These are phyloP conservation scores for Sebastes schlegelii DNA, from an alignment of 2,113 vertebrate genomes.

Conservation along the genomic window DNA sequence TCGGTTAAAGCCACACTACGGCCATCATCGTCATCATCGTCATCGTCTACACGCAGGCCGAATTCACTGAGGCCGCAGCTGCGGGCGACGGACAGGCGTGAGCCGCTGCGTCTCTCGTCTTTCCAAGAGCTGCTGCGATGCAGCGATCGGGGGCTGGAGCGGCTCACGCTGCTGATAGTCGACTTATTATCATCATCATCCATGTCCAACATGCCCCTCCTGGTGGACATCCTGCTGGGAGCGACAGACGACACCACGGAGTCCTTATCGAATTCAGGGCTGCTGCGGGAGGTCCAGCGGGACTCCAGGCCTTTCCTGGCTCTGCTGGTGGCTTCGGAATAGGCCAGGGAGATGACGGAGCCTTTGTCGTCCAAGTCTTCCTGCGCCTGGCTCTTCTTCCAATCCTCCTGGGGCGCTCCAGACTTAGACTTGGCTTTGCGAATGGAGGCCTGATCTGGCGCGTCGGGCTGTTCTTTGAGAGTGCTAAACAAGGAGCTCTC, in stretches of 20 bases:
- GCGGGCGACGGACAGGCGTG: conserved; percentile 86
- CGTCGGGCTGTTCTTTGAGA: conserved; percentile 87
- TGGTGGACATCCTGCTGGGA: conserved; percentile 88
- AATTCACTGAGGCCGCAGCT: conserved; percentile 89
- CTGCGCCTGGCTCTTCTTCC: conserved; percentile 73
- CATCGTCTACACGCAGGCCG: conserved; percentile 76
- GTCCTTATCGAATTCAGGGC: conserved; percentile 87
- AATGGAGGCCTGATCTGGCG: conserved; percentile 85
- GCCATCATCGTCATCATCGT: conserved; percentile 80
- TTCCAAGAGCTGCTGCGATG: conserved; percentile 87
- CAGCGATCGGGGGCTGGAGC: conserved; percentile 85
- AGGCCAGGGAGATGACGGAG: conserved; percentile 87
- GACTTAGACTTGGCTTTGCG: conserved; percentile 82
- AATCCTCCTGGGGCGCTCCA: conserved; percentile 76
- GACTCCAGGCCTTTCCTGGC: conserved; percentile 89
- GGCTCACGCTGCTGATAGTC: conserved; percentile 86
- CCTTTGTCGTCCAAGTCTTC: conserved; percentile 82
- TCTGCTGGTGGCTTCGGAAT: conserved; percentile 86
- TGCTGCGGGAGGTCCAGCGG: conserved; percentile 86
- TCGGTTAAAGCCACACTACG: conserved; percentile 83
- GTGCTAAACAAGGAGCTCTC: conserved; percentile 90
- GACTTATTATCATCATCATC: conserved; percentile 89
- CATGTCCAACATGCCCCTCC: conserved; percentile 80
- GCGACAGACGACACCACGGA: conserved; percentile 84
- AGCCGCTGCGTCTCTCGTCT: conserved; percentile 80